phyloP scores from a whole-genome alignment of 2,797 vertebrate genomes.

The Oceanodroma leucorhoa region DNA sequence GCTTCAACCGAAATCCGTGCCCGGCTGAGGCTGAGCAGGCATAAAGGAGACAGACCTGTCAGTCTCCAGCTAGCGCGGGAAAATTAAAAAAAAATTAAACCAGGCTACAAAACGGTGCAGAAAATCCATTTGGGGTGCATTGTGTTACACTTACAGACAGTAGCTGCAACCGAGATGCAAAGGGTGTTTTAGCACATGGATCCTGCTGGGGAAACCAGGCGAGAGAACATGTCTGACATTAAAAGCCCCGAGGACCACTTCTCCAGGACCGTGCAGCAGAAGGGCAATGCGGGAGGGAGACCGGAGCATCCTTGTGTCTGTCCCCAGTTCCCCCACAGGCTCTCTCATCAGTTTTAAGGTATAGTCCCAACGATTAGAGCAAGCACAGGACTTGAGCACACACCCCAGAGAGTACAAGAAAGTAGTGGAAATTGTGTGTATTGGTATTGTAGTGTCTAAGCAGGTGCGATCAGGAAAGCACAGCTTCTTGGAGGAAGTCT shows the following conservation, averaged over 20 bases:
- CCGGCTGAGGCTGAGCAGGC: not conserved
- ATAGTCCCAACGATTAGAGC: rapidly evolving
- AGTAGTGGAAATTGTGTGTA: not conserved
- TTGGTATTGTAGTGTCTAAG: not conserved
- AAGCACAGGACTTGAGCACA: not conserved
- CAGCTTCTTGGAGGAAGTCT: not conserved
- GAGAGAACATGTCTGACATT: not conserved
- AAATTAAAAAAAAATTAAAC: not conserved
- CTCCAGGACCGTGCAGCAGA: not conserved
- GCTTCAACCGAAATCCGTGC: not conserved
- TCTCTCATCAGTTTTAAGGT: not conserved
- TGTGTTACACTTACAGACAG: not conserved
- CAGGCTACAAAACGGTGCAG: not conserved
- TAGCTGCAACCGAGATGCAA: not conserved
- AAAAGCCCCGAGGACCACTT: not conserved
- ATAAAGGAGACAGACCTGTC: not conserved
- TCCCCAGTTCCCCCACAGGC: not conserved
- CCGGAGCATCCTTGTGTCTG: rapidly evolving
- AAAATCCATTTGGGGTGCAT: not conserved
- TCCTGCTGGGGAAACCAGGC: not conserved
- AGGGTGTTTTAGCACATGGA: not conserved
- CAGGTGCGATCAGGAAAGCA: not conserved
- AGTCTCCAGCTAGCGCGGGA: not conserved
- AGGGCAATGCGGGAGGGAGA: not conserved
- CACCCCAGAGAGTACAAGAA: rapidly evolving